Conservation (phyloP, 2,113 vertebrate species). For the Vombatus ursinus region DNA sequence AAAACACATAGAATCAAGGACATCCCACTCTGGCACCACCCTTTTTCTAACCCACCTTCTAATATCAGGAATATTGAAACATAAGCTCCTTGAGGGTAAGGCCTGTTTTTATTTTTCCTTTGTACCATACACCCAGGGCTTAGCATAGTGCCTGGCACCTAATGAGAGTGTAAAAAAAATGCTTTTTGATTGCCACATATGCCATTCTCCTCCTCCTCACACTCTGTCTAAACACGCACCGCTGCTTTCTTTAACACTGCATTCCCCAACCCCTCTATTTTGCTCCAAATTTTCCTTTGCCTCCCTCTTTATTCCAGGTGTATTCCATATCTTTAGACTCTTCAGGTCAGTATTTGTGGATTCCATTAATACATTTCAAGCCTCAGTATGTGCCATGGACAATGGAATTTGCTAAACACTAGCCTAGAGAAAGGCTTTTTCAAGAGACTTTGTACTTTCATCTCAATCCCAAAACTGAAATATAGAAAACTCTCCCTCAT, state of each 20-base stretch:
- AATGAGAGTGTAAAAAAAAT: not conserved
- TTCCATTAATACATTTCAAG: not conserved
- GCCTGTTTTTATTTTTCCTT: not conserved
- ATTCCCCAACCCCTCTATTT: not conserved
- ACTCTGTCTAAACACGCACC: not conserved
- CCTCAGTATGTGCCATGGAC: not conserved
- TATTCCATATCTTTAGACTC: not conserved
- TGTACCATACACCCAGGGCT: not conserved
- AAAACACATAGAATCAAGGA: not conserved
- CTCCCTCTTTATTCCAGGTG: not conserved
- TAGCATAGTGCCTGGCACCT: not conserved
- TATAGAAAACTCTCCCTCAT: not conserved
- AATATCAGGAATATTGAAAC: not conserved
- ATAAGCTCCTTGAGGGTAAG: not conserved
- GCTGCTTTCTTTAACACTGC: not conserved
- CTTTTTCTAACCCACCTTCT: not conserved
- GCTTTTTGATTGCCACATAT: not conserved
- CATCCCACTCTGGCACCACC: not conserved
- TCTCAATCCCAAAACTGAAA: not conserved
- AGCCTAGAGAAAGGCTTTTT: not conserved
- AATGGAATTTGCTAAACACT: not conserved
- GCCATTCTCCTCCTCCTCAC: not conserved
- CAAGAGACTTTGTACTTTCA: not conserved
- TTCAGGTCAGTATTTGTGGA: not conserved
- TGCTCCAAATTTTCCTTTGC: not conserved